These are phyloP conservation scores for Nesometra sesokonis DNA, from an alignment of 35 echinoderm and acorn worm genomes.

Conservation along the genomic window DNA sequence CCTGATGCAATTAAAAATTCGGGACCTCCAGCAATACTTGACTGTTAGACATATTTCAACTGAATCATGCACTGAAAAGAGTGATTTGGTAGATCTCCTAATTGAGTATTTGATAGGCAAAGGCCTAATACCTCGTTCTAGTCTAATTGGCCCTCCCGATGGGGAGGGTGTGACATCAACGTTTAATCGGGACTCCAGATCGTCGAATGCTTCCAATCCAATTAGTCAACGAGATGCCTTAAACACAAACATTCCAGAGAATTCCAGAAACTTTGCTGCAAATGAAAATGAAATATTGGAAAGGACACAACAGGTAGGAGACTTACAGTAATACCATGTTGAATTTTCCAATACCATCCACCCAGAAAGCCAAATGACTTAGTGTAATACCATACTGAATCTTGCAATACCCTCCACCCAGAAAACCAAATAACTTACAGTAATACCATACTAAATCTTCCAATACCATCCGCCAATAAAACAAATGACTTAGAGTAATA, in stretches of 20 bases:
- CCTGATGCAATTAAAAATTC: conserved; percentile 5
- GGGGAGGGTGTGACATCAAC: background rate
- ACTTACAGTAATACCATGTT: no score
- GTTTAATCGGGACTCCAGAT: no score
- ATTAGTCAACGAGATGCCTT: background rate
- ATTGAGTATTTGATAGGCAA: background rate
- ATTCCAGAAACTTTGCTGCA: background rate
- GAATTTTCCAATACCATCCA: no score
- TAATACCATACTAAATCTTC: no score
- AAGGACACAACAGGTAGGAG: background rate
- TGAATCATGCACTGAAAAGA: conserved; percentile 1
- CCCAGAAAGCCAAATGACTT: no score
- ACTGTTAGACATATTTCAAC: background rate
- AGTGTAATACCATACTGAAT: no score
- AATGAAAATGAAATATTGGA: background rate
- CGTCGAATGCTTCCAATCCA: background rate
- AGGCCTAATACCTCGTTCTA: background rate
- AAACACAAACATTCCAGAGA: background rate
- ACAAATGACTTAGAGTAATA: no score
- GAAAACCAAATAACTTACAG: no score
- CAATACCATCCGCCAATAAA: no score
- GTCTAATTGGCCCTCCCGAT: background rate
- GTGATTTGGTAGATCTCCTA: background rate
- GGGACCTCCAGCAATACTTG: background rate
- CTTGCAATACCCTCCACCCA: no score